Conservation (phyloP, 2,888 invertebrate genomes). For the Tenthredo scrophulariae region DNA sequence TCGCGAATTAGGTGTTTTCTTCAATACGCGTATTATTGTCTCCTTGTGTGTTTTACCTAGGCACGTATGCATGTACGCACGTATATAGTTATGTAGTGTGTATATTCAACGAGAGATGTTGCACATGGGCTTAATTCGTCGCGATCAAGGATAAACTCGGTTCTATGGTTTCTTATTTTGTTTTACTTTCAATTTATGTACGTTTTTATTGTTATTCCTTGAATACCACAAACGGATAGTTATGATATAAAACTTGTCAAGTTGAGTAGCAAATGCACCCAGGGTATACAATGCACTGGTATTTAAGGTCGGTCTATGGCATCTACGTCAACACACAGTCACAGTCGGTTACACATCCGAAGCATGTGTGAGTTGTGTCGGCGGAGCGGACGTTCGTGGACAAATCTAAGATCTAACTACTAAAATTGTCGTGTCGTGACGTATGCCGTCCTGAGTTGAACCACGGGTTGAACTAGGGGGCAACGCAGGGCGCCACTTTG, state of each 20-base stretch:
- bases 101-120: background rate
- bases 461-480: no score
- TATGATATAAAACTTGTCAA: background rate
- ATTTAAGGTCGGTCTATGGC: background rate
- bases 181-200: background rate
- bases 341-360: background rate
- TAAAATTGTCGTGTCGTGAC: no score
- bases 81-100: background rate
- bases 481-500: no score
- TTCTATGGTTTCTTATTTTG: background rate
- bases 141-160: background rate
- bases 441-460: no score
- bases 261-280: conserved; percentile 1
- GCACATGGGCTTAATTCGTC: conserved; percentile 4
- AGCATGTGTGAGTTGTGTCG: background rate
- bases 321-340: conserved; percentile 1
- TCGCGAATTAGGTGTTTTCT: background rate
- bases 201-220: background rate
- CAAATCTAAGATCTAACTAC: no score
- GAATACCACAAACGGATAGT: background rate
- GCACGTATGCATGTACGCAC: background rate
- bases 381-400: no score
- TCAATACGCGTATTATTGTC: background rate
- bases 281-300: conserved; percentile 20
- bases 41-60: background rate